Percentiles rank a stretch among this genome's conserved stretches.
Evolutionary conservation across 1,140 invertebrate genomes (phyloP).

Genomic region (Achroia grisella): DNA sequence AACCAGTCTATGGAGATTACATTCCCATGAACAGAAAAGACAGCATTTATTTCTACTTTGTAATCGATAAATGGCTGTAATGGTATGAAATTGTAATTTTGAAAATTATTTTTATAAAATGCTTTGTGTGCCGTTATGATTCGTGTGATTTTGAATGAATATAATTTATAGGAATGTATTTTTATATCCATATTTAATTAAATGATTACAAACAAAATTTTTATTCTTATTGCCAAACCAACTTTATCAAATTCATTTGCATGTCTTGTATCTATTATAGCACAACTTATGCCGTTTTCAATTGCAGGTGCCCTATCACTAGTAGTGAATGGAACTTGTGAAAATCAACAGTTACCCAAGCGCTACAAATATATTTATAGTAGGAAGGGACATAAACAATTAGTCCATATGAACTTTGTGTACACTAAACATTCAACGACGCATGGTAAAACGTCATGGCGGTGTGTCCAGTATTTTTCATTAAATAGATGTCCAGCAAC

Average conservation of each 20-base stretch:
- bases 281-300: not conserved
- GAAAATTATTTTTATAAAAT: no score
- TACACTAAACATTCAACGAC: conserved; percentile 72
- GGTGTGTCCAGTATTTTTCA: conserved; percentile 71
- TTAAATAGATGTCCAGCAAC: conserved; percentile 69
- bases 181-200: conserved; percentile 35
- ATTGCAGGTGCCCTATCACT: conserved; percentile 61
- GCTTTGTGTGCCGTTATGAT: conserved; percentile 12
- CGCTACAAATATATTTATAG: conserved; percentile 71
- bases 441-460: conserved; percentile 70
- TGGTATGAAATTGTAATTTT: conserved; percentile 1
- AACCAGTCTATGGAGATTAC: no score
- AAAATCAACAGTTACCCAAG: conserved; percentile 45
- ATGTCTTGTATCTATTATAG: not conserved
- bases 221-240: no score
- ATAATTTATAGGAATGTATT: conserved; percentile 24
- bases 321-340: conserved; percentile 49
- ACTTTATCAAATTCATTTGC: conserved; percentile 5
- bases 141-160: conserved; percentile 26
- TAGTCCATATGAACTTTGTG: conserved; percentile 71
- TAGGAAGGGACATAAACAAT: conserved; percentile 70
- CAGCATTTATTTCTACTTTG: no score
- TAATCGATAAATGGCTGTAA: not conserved
- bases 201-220: conserved; percentile 7
- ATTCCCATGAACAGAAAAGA: no score